A percentile compares a stretch with the other conserved stretches of the same genome.
These are phyloP conservation scores for Hyposmocoma kahamanoa DNA, from an alignment of 1,140 invertebrate genomes.

Conservation along the genomic window DNA sequence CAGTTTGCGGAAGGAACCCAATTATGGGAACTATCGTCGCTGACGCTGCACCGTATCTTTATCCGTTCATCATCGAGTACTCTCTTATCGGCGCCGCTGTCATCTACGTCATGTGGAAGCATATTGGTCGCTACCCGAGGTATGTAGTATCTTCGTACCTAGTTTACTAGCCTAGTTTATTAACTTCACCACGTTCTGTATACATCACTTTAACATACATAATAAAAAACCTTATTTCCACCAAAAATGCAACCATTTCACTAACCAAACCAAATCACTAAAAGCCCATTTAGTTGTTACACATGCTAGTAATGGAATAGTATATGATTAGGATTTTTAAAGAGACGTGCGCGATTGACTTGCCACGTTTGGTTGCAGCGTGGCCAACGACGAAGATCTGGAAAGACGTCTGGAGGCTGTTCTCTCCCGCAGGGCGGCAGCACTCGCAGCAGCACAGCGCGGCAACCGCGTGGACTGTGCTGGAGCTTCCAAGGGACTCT, in stretches of 20 bases:
- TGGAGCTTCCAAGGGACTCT: conserved; percentile 94
- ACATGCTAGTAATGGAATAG: too few species aligned
- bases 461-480: conserved; percentile 91
- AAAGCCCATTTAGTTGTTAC: too few species aligned
- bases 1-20: conserved; percentile 85
- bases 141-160: conserved; percentile 27
- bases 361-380: conserved; percentile 73
- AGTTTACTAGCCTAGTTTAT: too few species aligned
- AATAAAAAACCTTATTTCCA: conserved; percentile 11
- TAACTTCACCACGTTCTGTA: too few species aligned
- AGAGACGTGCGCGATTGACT: conserved; percentile 29
- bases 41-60: conserved; percentile 93
- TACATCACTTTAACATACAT: too few species aligned
- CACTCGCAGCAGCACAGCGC: conserved; percentile 84
- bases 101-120: conserved; percentile 98
- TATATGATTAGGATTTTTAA: too few species aligned
- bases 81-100: conserved; percentile 97
- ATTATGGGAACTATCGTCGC: conserved; percentile 95
- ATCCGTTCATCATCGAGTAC: conserved; percentile 98
- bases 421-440: conserved; percentile 86
- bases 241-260: background rate
- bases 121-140: conserved; percentile 90
- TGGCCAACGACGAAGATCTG: conserved; percentile 87
- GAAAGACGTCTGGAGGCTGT: conserved; percentile 89
- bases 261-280: background rate